These are phyloP conservation scores for Crenichthys baileyi DNA, from an alignment of 2,797 vertebrate species.

Conservation along the genomic window DNA sequence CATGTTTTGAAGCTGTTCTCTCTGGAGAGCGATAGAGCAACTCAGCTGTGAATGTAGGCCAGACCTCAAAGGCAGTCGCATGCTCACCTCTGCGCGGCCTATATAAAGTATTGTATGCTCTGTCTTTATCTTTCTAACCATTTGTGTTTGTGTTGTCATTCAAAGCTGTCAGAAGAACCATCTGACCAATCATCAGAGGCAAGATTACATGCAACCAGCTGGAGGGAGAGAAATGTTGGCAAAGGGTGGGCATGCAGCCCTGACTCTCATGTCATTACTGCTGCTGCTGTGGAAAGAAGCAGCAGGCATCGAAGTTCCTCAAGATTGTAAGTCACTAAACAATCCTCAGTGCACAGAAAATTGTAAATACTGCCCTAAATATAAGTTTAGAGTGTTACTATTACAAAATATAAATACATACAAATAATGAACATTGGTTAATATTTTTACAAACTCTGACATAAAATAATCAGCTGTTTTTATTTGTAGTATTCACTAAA, in stretches of 20 bases:
- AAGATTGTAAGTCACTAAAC: conserved; percentile 86
- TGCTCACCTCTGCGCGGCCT: conserved; percentile 18
- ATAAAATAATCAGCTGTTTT: no score
- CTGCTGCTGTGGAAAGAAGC: conserved; percentile 79
- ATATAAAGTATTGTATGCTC: conserved; percentile 1
- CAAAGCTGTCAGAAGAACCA: conserved; percentile 31
- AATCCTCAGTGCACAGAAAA: neutral
- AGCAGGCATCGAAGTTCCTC: conserved; percentile 88
- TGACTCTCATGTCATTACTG: conserved; percentile 74
- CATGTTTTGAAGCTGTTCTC: conserved; percentile 38
- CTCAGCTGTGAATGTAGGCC: conserved; percentile 68
- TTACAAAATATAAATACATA: neutral
- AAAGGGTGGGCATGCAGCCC: conserved; percentile 59
- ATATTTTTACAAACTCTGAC: neutral
- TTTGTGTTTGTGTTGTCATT: conserved; percentile 30
- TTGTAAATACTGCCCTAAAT: neutral
- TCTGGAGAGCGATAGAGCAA: conserved; percentile 20
- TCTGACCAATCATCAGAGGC: conserved; percentile 52
- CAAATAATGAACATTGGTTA: neutral
- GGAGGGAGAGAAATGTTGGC: conserved; percentile 76
- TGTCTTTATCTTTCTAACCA: conserved; percentile 13
- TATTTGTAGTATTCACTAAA: no score
- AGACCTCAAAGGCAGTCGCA: conserved; percentile 25
- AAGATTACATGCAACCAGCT: conserved; percentile 40
- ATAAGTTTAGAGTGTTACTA: neutral